phyloP scores from a whole-genome alignment of 2,888 invertebrate genomes.

The Nysson spinosus region DNA sequence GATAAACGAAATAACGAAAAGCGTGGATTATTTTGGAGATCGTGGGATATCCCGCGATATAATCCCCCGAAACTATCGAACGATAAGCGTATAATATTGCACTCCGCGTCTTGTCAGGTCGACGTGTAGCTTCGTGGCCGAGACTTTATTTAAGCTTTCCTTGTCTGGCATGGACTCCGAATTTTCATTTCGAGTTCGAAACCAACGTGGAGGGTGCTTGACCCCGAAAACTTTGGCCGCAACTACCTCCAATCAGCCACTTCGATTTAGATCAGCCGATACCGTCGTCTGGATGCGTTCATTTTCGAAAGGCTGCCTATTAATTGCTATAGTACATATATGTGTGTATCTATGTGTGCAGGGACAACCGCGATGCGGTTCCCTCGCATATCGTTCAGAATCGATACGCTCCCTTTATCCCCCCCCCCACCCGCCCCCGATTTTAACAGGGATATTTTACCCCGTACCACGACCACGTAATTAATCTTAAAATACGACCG shows the following conservation, averaged over 20 bases:
- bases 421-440: slow-evolving; percentile 27
- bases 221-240: slow-evolving; percentile 47
- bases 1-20: neutral
- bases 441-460: slow-evolving; percentile 58
- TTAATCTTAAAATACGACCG: slow-evolving; percentile 53
- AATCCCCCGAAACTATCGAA: slow-evolving; percentile 8
- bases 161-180: slow-evolving; percentile 23
- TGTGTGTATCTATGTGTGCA: slow-evolving; percentile 24
- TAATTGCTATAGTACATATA: slow-evolving; percentile 39
- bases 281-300: slow-evolving; percentile 46
- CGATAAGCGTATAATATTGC: slow-evolving; percentile 5
- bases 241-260: slow-evolving; percentile 48
- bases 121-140: neutral
- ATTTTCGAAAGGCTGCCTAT: slow-evolving; percentile 52
- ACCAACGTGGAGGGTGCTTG: slow-evolving; percentile 49
- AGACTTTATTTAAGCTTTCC: slow-evolving; percentile 27
- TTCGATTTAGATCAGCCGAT: slow-evolving; percentile 50
- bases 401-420: slow-evolving; percentile 46
- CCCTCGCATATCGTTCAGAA: slow-evolving; percentile 51
- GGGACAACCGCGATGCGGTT: slow-evolving; percentile 49
- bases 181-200: slow-evolving; percentile 58
- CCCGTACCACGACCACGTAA: slow-evolving; percentile 31
- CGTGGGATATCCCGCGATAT: neutral
- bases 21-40: neutral
- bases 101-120: neutral